phyloP scores from a whole-genome alignment of 1,140 invertebrate species.

The Zaprionus nigranus region DNA sequence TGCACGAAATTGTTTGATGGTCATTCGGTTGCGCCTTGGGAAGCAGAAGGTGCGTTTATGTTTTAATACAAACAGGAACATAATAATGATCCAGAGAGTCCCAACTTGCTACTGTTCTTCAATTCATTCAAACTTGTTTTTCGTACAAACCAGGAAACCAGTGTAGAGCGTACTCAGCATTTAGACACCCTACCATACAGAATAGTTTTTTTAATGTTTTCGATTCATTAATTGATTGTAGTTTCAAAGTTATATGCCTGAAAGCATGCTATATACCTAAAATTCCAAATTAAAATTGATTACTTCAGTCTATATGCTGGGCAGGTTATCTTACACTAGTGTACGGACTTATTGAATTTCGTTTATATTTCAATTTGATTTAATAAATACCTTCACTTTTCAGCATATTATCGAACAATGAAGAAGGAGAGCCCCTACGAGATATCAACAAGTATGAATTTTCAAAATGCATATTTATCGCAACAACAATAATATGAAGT shows the following conservation, averaged over 20 bases:
- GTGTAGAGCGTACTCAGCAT: neutral
- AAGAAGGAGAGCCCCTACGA: conserved; percentile 26
- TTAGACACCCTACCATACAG: neutral
- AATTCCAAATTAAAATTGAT: neutral
- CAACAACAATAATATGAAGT: conserved; percentile 27
- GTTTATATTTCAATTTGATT: neutral
- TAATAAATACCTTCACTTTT: neutral
- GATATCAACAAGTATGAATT: conserved; percentile 25
- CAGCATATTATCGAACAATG: conserved; percentile 32
- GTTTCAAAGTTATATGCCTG: neutral
- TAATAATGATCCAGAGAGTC: conserved; percentile 1
- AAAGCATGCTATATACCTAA: neutral
- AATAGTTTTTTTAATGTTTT: neutral
- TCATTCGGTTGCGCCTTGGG: conserved; percentile 21
- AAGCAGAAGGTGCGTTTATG: conserved; percentile 25
- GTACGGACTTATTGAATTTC: neutral
- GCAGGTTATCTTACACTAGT: neutral
- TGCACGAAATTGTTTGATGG: conserved; percentile 33
- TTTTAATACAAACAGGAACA: neutral
- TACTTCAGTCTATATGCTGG: neutral
- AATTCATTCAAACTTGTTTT: conserved; percentile 11
- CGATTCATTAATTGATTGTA: neutral
- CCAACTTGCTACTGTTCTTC: conserved; percentile 7
- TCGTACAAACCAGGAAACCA: neutral
- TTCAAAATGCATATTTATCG: conserved; percentile 37